Evolutionary conservation across 1,140 invertebrate species (phyloP), one percentile per base, ranked within the genome.

Genomic region (Magallana angulata): DNA sequence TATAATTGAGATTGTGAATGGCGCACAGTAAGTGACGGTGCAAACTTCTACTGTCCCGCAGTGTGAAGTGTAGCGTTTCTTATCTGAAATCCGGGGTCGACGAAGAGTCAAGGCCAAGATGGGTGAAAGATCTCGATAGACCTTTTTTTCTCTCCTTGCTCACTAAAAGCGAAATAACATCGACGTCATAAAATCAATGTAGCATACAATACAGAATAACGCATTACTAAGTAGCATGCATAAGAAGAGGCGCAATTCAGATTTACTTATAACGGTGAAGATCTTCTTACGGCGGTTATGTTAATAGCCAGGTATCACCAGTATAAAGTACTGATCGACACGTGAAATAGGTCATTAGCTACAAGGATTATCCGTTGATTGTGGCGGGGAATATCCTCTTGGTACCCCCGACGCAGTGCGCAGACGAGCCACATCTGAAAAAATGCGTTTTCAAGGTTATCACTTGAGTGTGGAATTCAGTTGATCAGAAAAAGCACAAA

Each of bases 51-150:
- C 30, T 12, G 68, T 30, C 24, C 68, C 18, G 24, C 24, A 48
- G 36, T 48, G 24, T 36, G 18, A 76, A 24, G 24, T 76, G 68
- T 76, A 30, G 24, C 24, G 68, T 76, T 30, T 76, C 68, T 30
- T 76, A 76, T 76, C 68, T 76, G 24, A 76, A 76, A 76, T 76
- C 68, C 68, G 68, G 68, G 68, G 68, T 76, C 68, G 68, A 36
- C 68, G 1, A 30, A 12, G 68, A 76, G 68, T 76, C 68, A 76
- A 76, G 68, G 68, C 68, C 68, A 30, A 76, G 68, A 76, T 18
- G 68, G 68, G 68, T 76, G 68, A 76, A 76, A 76, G 68, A 76
- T 76, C 68, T 76, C 68, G 9, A 18, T 9, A 24, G 68, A 24
- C 18, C 68, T 76, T 76, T 76, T 68, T 76, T 30, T 64, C 18